phyloP scores from a whole-genome alignment of 30 jellyfish, hydroid and myxozoan species.

The Hydractinia symbiolongicarpus region DNA sequence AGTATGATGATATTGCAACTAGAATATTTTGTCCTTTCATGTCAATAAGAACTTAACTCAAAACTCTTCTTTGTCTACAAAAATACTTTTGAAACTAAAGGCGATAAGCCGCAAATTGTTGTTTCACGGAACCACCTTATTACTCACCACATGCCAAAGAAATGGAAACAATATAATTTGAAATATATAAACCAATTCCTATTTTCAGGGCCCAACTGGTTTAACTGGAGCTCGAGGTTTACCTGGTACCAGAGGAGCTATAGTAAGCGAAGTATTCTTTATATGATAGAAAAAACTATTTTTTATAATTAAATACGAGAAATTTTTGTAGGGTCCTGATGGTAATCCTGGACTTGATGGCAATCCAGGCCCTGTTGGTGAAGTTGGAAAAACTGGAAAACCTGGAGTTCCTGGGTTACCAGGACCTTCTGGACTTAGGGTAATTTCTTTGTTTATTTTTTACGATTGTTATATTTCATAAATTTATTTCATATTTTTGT shows the following conservation, averaged over 20 bases:
- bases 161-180: too few relatives aligned
- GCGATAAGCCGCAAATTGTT: too few relatives aligned
- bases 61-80: too few relatives aligned
- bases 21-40: too few relatives aligned
- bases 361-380: constrained; percentile 63
- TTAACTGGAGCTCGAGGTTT: constrained; percentile 7
- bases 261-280: neutral
- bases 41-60: too few relatives aligned
- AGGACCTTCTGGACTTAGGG: constrained; percentile 72
- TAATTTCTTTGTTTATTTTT: neutral
- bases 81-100: too few relatives aligned
- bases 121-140: too few relatives aligned
- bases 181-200: too few relatives aligned
- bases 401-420: constrained; percentile 41
- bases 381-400: constrained; percentile 56
- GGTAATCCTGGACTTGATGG: constrained; percentile 81
- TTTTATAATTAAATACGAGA: neutral
- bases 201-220: constrained; percentile 10
- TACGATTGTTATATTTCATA: neutral
- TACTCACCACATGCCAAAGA: too few relatives aligned
- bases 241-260: constrained; percentile 3
- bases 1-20: too few relatives aligned
- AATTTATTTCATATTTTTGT: neutral
- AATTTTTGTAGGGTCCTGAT: constrained; percentile 56
- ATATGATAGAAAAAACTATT: neutral